Base-by-base conservation (phyloP, 2,797 vertebrate species). In the Pipistrellus kuhlii region DNA sequence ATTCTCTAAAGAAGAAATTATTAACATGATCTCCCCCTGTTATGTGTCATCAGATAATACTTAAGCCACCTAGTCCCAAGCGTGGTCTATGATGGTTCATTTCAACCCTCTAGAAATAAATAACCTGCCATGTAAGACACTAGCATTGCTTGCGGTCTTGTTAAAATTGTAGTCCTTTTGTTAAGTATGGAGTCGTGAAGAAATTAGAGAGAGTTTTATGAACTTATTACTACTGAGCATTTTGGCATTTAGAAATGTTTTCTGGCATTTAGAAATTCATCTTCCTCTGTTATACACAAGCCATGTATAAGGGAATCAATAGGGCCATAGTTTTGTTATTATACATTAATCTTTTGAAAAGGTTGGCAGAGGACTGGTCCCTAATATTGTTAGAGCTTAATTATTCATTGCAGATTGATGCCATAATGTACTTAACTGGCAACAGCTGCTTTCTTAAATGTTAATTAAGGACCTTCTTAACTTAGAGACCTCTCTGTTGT, bases 391-490 rank as follows among this genome's bases (percentile, higher is more conserved):
- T 82, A 93, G 20, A 62, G 76, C 20, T 8, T 59, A 71, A 71
- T 95, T 80, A 94, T 73, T 87, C 73, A 35, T 23, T 93, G 32
- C 4, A 23, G 1, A 25, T 53, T 87, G 96, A 84, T 83, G 14
- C 41, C 80, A 30, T 38, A 73, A 15, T 30, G 5, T 13, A 32
- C 20, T 73, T 64, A 88, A 35, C 46, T 90, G 57, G 83, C 66
- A 94, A 30, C 2, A 95, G 2, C 3, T 93, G 6, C 83, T 97
- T 97, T 73, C 78, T 96, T 92, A 94, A 91, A 90, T 8, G 2
- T 8, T 92, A 41, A 93, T 97, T 95, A 90, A 81, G 78, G 21
- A 59, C 11, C 18, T 88, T 82, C 41, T 80, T 20, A 85, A 25
- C 95, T 97, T 90, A 89, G 93, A 53, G 14, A 95, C 94, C 75